phyloP scores from a whole-genome alignment of 53 echinoderm and acorn worm species.

The Holothuria scabra region DNA sequence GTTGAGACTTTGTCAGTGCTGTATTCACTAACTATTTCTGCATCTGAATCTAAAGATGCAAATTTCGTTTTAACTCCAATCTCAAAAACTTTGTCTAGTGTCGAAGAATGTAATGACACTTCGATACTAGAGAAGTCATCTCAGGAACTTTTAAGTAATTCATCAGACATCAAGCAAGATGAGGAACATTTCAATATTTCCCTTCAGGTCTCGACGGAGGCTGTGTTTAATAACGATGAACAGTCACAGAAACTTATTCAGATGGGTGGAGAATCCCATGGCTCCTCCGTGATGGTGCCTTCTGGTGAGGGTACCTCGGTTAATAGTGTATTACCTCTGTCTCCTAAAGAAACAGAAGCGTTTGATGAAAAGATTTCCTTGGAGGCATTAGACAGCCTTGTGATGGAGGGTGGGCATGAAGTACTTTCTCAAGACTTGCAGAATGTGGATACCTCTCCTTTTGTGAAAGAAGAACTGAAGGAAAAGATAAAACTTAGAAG shows the following conservation, averaged over 20 bases:
- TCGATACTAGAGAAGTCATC: too few relatives aligned
- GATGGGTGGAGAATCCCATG: not conserved
- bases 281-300: not conserved
- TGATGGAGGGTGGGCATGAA: not conserved
- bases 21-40: conserved; percentile 30
- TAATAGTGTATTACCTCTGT: conserved; percentile 26
- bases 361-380: conserved; percentile 54
- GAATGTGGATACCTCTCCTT: conserved; percentile 68
- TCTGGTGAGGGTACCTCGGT: not conserved
- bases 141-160: too few relatives aligned
- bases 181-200: conserved; percentile 49
- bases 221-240: conserved; percentile 13
- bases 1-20: conserved; percentile 9
- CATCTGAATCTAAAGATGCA: not conserved
- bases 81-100: too few relatives aligned
- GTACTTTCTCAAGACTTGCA: conserved; percentile 43
- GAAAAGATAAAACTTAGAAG: conserved; percentile 68
- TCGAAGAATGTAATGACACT: too few relatives aligned
- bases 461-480: conserved; percentile 84
- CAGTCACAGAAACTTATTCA: not conserved
- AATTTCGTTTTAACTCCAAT: too few relatives aligned
- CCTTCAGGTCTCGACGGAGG: conserved; percentile 30
- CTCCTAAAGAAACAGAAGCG: conserved; percentile 39
- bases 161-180: conserved; percentile 3
- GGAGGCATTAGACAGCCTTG: conserved; percentile 24